Percentiles rank a stretch among this genome's conserved stretches.
Conservation (phyloP, 2,888 invertebrate genomes). For the Drosophila yooni region DNA sequence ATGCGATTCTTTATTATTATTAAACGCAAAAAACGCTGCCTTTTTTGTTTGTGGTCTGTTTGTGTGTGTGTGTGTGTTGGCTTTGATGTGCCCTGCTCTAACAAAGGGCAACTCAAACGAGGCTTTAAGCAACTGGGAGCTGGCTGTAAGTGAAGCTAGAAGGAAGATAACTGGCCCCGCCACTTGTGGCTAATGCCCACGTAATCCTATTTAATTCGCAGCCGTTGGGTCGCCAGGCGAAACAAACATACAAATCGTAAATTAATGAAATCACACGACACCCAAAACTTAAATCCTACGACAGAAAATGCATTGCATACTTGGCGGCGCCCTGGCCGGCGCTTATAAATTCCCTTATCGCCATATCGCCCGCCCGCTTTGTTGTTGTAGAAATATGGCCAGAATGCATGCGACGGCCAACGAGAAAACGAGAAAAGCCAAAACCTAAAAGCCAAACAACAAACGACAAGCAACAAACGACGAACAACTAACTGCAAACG, state of each 20-base stretch:
- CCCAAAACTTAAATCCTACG: slow-evolving; percentile 70
- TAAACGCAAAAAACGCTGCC: slow-evolving; percentile 53
- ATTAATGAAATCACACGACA: slow-evolving; percentile 73
- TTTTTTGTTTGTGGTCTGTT: slow-evolving; percentile 8
- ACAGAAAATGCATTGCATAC: slow-evolving; percentile 57
- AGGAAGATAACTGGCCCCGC: slow-evolving; percentile 15
- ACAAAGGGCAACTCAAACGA: slow-evolving; percentile 32
- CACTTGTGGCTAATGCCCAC: slow-evolving; percentile 49
- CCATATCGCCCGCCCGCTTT: slow-evolving; percentile 58
- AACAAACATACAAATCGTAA: slow-evolving; percentile 60
- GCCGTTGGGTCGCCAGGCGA: slow-evolving; percentile 60
- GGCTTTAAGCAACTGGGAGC: slow-evolving; percentile 48
- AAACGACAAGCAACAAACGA: slow-evolving; percentile 26
- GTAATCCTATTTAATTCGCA: slow-evolving; percentile 76
- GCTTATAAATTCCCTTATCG: slow-evolving; percentile 77
- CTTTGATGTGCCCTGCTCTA: slow-evolving; percentile 50
- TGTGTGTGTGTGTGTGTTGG: slow-evolving; percentile 16
- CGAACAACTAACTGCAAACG: slow-evolving; percentile 48
- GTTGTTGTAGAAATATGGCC: slow-evolving; percentile 70
- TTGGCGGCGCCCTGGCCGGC: slow-evolving; percentile 51
- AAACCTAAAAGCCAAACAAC: slow-evolving; percentile 52
- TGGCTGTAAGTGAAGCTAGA: neutral
- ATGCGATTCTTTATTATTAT: slow-evolving; percentile 76
- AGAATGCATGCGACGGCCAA: slow-evolving; percentile 61
- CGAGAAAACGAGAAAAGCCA: slow-evolving; percentile 17